Percentiles rank a stretch among this genome's conserved stretches.
Conservation (phyloP, 2,888 invertebrate species). For the Tolmerus cingulatus region DNA sequence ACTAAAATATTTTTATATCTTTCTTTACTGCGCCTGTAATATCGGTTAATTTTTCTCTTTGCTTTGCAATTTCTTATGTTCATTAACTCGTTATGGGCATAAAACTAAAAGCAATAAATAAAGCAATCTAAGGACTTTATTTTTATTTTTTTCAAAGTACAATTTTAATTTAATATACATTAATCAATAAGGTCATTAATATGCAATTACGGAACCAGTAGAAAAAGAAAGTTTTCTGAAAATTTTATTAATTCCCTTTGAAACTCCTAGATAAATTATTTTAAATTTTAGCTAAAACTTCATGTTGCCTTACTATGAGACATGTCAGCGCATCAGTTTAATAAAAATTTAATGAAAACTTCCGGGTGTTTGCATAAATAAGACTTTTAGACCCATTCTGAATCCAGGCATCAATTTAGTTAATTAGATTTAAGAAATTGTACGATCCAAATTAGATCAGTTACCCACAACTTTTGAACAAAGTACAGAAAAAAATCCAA, state of each 20-base stretch:
- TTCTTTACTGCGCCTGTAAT: no score
- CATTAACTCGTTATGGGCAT: no score
- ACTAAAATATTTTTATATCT: no score
- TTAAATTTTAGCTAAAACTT: background rate
- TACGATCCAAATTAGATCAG: background rate
- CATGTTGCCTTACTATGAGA: background rate
- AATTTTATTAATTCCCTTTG: background rate
- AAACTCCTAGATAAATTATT: background rate
- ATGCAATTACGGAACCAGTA: background rate
- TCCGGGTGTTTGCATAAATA: background rate
- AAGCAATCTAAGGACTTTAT: background rate
- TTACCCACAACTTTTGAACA: conserved; percentile 26
- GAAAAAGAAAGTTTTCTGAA: background rate
- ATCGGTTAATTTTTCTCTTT: no score
- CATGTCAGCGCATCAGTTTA: background rate
- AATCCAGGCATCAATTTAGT: background rate
- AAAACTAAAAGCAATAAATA: background rate
- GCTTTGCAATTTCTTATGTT: no score
- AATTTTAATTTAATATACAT: background rate
- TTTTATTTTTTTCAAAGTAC: background rate
- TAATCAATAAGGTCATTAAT: background rate
- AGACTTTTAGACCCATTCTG: background rate
- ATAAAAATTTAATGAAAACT: background rate
- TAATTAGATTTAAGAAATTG: background rate
- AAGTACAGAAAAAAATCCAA: background rate